Base-by-base conservation (phyloP, 2,797 vertebrate species). In the Basileuterus tristriatus region DNA sequence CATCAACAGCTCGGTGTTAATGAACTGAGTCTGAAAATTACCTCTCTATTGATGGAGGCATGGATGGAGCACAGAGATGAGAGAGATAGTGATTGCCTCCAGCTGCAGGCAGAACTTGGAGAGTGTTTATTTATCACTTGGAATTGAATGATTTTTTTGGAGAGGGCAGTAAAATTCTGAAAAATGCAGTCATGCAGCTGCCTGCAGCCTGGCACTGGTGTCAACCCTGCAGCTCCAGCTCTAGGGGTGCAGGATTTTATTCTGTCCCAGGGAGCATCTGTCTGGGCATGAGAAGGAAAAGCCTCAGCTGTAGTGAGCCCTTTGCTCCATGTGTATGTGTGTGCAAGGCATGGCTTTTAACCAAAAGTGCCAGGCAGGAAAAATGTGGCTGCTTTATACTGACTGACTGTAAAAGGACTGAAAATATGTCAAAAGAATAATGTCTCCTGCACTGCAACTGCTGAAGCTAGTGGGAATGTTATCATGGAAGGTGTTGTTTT, bases 21-120 rank as follows among this genome's bases (percentile, higher is more conserved):
- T 96, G 89, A 91, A 78, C 91, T 97, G 97, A 96, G 93, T 96
- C 95, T 27, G 63, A 95, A 96, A 97, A 96, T 96, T 89, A 94
- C 90, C 93, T 93, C 93, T 88, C 81, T 96, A 68, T 94, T 95
- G 96, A 91, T 89, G 87, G 95, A 93, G 87, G 63, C 95, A 91
- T 93, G 90, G 96, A 94, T 74, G 85, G 56, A 95, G 67, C 6
- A 9, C 83, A 60, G 59, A 67, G 83, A 95, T 95, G 94, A 96
- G 90, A 93, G 85, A 87, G 83, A 92, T 46, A 93, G 91, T 77
- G 69, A 93, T 94, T 92, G 75, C 87, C 93, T 92, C 81, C 3
- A 76, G 94, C 89, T 94, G 89, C 89, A 83, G 65, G 65, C 76
- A 15, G 94, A 95, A 89, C 92, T 85, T 58, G 44, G 83, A 92